Base-by-base conservation (phyloP, 1,140 invertebrate species). In the Ceratina australensis region DNA sequence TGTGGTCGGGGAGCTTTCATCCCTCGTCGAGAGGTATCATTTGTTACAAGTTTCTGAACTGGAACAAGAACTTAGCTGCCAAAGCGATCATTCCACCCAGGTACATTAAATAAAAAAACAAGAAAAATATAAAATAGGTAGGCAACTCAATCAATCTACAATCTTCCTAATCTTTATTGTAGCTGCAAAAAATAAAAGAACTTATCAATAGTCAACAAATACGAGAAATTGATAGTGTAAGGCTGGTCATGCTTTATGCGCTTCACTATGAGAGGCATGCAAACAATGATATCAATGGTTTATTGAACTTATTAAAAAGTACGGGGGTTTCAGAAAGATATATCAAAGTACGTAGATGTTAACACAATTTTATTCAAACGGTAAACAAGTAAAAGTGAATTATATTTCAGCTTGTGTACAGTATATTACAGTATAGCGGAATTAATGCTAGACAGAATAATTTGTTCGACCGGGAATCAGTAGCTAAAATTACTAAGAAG, bases 61-160 rank as follows among this genome's bases (percentile, higher is more conserved):
- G 61, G 98, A 99, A 92, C 99, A 99, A 93, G 98, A 99, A 93
- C 94, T 99, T 7, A 96, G 97, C 50, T 98, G 97, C 89, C 97
- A 98, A 90, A 96, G 95, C 75, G 98, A 99, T 88, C 98, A 99
- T 92, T 96, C 96, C 1, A 94, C 95, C 61, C 97, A 98, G 86
- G 90, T 98, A 66, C 42, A 64, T 49, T 73, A 61, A 64, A 79
- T 10, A 20, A 61, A 47, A 49, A 8, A 33, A 33, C 33, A 33
- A 33, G 33, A 33, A 33, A 33, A 33, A 33, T 33, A 33, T 33
- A 33, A 7, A n/a, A 33, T 33, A 33, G 33, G n/a, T n/a, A n/a
- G n/a, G n/a, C n/a, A 33, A 33, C 33, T 3, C 7, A 7, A 33
- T 2, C 3, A 33, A 2, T 10, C 33, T 42, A 42, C 8, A 42